These are phyloP conservation scores for Zootermopsis nevadensis DNA, from an alignment of 2,888 invertebrate genomes.

Conservation along the genomic window DNA sequence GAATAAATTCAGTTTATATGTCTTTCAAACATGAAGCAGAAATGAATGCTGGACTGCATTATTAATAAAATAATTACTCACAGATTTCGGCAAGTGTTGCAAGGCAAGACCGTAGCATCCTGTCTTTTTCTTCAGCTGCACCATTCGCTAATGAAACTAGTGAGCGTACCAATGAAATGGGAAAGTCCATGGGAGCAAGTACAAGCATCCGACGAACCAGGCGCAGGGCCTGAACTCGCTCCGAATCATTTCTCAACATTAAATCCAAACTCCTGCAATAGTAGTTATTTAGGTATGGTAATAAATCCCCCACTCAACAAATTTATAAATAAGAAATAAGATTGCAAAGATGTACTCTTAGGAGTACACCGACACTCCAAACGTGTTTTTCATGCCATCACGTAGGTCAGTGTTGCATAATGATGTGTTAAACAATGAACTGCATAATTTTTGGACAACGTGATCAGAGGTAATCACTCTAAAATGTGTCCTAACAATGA, in stretches of 20 bases:
- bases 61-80: constrained; percentile 60
- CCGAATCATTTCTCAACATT: constrained; percentile 81
- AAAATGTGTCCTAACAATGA: too few species aligned
- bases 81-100: constrained; percentile 91
- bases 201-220: constrained; percentile 79
- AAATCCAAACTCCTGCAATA: constrained; percentile 84
- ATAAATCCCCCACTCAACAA: neutral
- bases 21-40: too few species aligned
- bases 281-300: neutral
- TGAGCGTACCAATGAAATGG: constrained; percentile 80
- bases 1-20: too few species aligned
- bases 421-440: too few species aligned
- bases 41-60: too few species aligned
- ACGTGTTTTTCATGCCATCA: too few species aligned
- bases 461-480: too few species aligned
- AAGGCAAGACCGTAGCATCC: constrained; percentile 84
- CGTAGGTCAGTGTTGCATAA: too few species aligned
- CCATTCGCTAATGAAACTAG: constrained; percentile 86
- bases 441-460: too few species aligned
- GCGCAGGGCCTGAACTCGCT: constrained; percentile 90
- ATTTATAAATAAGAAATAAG: too few species aligned
- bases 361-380: too few species aligned
- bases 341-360: too few species aligned
- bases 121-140: constrained; percentile 82
- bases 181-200: constrained; percentile 75